phyloP scores from a whole-genome alignment of 2,888 invertebrate species.

The Sepioteuthis lessoniana region DNA sequence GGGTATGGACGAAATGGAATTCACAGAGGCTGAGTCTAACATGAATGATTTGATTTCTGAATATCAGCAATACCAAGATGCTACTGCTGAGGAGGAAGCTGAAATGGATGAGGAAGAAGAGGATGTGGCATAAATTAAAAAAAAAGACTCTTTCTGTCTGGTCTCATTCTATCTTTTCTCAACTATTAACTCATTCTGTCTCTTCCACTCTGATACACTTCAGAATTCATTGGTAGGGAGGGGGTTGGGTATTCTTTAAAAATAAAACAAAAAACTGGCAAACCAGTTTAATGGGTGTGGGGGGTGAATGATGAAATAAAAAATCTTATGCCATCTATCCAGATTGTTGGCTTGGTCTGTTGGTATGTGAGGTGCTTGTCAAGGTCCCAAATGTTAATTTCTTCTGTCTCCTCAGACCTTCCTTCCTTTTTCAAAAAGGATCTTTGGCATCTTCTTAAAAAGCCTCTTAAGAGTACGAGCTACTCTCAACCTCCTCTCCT shows the following conservation, averaged over 20 bases:
- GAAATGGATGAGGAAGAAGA: slow-evolving; percentile 52
- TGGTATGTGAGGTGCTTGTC: background rate
- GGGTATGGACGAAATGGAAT: slow-evolving; percentile 98
- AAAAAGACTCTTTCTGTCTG: background rate
- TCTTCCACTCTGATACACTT: background rate
- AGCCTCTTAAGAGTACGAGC: background rate
- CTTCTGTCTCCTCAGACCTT: background rate
- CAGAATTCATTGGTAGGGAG: slow-evolving; percentile 34
- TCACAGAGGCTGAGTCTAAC: slow-evolving; percentile 95
- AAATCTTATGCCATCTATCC: background rate
- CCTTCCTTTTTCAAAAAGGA: background rate
- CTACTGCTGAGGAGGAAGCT: slow-evolving; percentile 63
- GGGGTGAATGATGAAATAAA: background rate
- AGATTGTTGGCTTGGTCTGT: slow-evolving; percentile 38
- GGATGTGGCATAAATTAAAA: background rate
- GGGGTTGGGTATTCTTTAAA: background rate
- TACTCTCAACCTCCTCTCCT: background rate
- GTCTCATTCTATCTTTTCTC: background rate
- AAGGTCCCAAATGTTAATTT: background rate
- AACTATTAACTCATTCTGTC: slow-evolving; percentile 4
- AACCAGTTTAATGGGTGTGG: background rate
- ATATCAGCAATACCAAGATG: slow-evolving; percentile 72
- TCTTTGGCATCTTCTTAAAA: background rate
- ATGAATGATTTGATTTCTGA: slow-evolving; percentile 81
- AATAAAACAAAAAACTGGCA: background rate